Evolutionary conservation across 2,113 vertebrate genomes (phyloP).

Genomic region (Pygoscelis adeliae): DNA sequence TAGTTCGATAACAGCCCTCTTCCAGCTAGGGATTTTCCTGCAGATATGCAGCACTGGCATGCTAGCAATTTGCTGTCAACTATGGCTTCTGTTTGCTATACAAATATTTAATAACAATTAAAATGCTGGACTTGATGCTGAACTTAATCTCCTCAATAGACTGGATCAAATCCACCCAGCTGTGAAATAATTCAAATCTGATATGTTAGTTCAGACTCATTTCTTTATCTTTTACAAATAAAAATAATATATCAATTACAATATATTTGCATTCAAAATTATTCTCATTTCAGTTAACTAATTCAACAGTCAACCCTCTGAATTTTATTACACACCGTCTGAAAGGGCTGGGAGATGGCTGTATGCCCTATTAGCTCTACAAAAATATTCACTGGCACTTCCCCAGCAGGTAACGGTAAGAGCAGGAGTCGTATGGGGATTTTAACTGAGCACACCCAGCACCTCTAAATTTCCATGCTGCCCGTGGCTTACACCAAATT

Average conservation of each 20-base stretch:
- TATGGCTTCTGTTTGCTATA: neutral
- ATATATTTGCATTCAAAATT: neutral
- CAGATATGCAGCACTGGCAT: neutral
- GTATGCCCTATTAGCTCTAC: neutral
- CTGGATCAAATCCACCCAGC: neutral
- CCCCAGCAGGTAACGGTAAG: neutral
- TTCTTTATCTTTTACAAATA: constrained; percentile 1
- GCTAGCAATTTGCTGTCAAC: neutral
- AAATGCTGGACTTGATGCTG: neutral
- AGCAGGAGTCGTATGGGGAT: neutral
- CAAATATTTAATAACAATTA: constrained; percentile 28
- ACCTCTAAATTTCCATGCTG: neutral
- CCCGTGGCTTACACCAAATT: neutral
- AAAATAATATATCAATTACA: neutral
- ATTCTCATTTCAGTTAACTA: neutral
- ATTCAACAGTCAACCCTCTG: neutral
- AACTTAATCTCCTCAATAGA: neutral
- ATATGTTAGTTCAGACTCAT: neutral
- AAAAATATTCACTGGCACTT: neutral
- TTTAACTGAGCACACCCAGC: neutral
- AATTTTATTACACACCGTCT: neutral
- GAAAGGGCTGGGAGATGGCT: neutral
- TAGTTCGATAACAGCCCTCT: neutral
- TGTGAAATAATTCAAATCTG: neutral
- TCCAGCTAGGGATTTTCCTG: neutral